Conservation (phyloP, 1,140 invertebrate species). For the Macrostomum lignano region DNA sequence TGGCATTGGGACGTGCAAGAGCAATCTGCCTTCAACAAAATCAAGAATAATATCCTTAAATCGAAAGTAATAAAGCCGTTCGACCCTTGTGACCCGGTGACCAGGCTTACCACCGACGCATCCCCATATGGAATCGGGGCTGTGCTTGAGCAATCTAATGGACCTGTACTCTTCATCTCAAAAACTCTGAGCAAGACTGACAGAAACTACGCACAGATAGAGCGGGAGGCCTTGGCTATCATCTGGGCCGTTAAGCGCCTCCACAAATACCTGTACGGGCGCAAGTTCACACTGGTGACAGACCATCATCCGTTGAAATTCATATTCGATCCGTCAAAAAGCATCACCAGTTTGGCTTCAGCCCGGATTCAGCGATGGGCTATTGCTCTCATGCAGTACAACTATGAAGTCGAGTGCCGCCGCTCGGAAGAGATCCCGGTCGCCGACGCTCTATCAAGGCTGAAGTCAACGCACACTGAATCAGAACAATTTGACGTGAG, state of each 20-base stretch:
- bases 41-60: too few relatives aligned
- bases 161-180: slow-evolving; percentile 10
- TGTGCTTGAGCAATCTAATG: too few relatives aligned
- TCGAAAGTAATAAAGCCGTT: too few relatives aligned
- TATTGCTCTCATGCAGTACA: slow-evolving; percentile 9
- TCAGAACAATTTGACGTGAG: too few relatives aligned
- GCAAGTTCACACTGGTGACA: slow-evolving; percentile 15
- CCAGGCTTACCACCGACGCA: too few relatives aligned
- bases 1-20: too few relatives aligned
- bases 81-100: too few relatives aligned
- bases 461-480: too few relatives aligned
- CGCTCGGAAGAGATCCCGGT: slow-evolving; percentile 7
- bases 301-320: slow-evolving; percentile 24
- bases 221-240: slow-evolving; percentile 23
- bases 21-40: too few relatives aligned
- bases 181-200: slow-evolving; percentile 10
- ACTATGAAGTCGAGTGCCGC: slow-evolving; percentile 11
- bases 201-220: slow-evolving; percentile 19
- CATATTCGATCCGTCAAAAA: slow-evolving; percentile 22
- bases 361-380: slow-evolving; percentile 12
- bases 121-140: too few relatives aligned
- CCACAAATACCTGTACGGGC: slow-evolving; percentile 20
- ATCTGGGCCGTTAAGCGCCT: slow-evolving; percentile 25
- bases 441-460: slow-evolving; percentile 8
- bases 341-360: slow-evolving; percentile 12